Conservation (phyloP, 2,797 vertebrate species). For the Aeoliscus strigatus region DNA sequence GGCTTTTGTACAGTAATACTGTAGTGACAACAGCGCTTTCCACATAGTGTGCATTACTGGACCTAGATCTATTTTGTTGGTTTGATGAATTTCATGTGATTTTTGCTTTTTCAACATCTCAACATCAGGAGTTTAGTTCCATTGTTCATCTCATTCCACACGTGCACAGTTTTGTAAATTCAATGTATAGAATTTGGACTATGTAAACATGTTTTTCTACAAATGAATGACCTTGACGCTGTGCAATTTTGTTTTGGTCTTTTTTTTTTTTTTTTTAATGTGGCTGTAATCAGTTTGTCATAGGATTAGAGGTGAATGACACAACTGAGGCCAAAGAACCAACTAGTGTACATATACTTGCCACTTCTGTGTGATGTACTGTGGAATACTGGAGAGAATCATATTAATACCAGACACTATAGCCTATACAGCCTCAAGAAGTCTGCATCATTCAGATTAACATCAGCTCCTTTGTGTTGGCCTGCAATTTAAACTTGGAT, state of each 20-base stretch:
- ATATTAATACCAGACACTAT: too few relatives aligned
- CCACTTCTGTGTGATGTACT: constrained; percentile 1
- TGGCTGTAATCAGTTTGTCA: not conserved
- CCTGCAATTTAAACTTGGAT: constrained; percentile 1
- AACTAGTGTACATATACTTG: constrained; percentile 1
- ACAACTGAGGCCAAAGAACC: constrained; percentile 26
- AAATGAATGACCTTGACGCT: constrained; percentile 37
- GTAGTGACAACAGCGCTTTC: too few relatives aligned
- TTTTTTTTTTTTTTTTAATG: too few relatives aligned
- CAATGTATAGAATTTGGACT: constrained; percentile 11
- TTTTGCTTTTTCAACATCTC: constrained; percentile 14
- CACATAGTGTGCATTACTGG: constrained; percentile 8
- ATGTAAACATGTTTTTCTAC: constrained; percentile 19
- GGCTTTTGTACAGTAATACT: too few relatives aligned
- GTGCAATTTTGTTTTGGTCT: constrained; percentile 35
- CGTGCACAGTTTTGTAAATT: constrained; percentile 5
- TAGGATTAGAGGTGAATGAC: constrained; percentile 8
- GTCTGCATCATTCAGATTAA: not conserved
- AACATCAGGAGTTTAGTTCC: too few relatives aligned
- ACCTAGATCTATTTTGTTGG: constrained; percentile 1
- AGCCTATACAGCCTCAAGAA: too few relatives aligned
- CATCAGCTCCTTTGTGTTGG: not conserved
- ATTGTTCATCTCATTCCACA: too few relatives aligned
- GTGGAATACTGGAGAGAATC: not conserved
- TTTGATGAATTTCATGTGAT: constrained; percentile 6